These are phyloP conservation scores for Marasmarcha lunaedactyla DNA, from an alignment of 2,888 invertebrate species.

Conservation along the genomic window DNA sequence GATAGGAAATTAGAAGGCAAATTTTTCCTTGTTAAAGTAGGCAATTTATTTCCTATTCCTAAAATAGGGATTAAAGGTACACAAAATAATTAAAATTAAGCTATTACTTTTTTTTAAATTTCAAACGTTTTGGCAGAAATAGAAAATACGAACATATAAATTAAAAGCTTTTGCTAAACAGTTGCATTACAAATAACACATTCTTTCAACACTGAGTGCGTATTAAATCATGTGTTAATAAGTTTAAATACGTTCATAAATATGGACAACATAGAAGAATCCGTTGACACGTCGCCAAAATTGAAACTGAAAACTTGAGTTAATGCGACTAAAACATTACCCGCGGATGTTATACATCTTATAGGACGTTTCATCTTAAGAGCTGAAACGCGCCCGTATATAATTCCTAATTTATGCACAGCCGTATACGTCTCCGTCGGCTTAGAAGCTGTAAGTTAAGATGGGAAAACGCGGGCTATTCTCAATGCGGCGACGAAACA, in stretches of 20 bases:
- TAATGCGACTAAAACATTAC: slow-evolving; percentile 2
- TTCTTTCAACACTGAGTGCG: no score
- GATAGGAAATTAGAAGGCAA: slow-evolving; percentile 9
- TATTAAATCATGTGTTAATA: no score
- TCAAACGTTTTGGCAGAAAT: background rate
- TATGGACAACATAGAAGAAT: background rate
- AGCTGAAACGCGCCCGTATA: slow-evolving; percentile 33
- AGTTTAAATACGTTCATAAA: background rate
- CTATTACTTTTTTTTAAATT: background rate
- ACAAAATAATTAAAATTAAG: background rate
- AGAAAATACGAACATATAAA: background rate
- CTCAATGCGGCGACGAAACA: slow-evolving; percentile 39
- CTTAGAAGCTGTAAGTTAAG: slow-evolving; percentile 24
- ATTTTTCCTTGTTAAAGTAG: background rate
- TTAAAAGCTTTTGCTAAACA: background rate
- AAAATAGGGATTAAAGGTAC: no score
- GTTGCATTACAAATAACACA: no score
- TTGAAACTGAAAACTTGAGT: slow-evolving; percentile 3
- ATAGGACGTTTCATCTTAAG: slow-evolving; percentile 33
- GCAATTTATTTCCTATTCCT: no score
- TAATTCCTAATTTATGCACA: slow-evolving; percentile 44
- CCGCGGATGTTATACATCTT: slow-evolving; percentile 8
- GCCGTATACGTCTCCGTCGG: slow-evolving; percentile 28
- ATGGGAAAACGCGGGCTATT: slow-evolving; percentile 32
- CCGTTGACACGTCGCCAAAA: background rate